phyloP scores from a whole-genome alignment of 2,113 vertebrate species.

The Scophthalmus maximus region DNA sequence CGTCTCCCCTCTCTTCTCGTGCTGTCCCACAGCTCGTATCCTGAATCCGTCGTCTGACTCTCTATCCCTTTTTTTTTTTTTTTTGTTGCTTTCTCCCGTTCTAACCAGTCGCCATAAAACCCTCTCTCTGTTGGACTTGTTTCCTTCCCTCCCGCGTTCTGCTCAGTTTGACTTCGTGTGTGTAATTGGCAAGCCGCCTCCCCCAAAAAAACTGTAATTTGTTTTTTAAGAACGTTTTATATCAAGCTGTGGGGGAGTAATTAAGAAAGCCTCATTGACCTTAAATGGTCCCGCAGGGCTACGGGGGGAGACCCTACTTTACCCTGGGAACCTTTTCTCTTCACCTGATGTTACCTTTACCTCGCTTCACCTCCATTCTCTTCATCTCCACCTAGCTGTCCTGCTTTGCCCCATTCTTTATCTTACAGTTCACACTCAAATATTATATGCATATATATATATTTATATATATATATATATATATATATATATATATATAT shows the following conservation, averaged over 20 bases:
- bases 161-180: constrained; percentile 9
- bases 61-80: not conserved
- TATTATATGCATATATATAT: not conserved
- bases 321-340: not conserved
- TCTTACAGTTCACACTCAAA: constrained; percentile 1
- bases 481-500: constrained; percentile 7
- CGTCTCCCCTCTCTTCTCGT: constrained; percentile 14
- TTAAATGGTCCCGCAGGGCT: not conserved
- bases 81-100: not conserved
- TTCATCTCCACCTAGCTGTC: constrained; percentile 1
- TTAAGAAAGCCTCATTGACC: constrained; percentile 11
- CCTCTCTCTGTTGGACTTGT: not conserved
- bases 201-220: not conserved
- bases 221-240: not conserved
- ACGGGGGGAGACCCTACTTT: no score
- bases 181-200: not conserved
- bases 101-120: not conserved
- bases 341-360: constrained; percentile 1
- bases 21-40: not conserved
- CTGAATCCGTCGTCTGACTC: not conserved
- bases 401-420: constrained; percentile 23
- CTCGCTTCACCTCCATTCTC: constrained; percentile 14
- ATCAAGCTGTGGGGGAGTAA: not conserved
- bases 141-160: not conserved
- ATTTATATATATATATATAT: not conserved